These are phyloP conservation scores for Lottia gigantea DNA, from an alignment of 2,888 invertebrate genomes.

Conservation along the genomic window DNA sequence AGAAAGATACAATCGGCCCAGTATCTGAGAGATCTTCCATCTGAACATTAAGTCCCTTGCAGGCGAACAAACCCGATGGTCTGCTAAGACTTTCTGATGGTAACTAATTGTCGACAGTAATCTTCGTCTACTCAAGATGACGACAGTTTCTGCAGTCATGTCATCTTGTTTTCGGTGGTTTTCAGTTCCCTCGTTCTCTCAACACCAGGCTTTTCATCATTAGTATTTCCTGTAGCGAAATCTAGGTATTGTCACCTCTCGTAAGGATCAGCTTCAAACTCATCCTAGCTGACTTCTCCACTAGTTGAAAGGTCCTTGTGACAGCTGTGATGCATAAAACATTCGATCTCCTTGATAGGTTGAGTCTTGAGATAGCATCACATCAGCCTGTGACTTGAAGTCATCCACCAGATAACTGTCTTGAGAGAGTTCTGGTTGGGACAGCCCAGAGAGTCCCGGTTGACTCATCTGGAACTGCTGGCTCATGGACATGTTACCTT, in stretches of 20 bases:
- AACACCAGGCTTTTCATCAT: too few species aligned
- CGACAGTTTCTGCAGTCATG: too few species aligned
- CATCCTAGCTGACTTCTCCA: background rate
- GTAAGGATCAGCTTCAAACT: too few species aligned
- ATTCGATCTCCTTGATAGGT: slow-evolving; percentile 79
- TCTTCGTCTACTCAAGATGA: too few species aligned
- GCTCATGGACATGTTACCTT: slow-evolving; percentile 68
- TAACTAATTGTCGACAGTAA: background rate
- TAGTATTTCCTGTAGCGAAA: too few species aligned
- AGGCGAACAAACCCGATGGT: background rate
- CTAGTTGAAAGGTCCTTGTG: slow-evolving; percentile 68
- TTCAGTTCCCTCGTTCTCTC: too few species aligned
- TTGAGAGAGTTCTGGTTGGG: slow-evolving; percentile 76
- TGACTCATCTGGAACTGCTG: slow-evolving; percentile 71
- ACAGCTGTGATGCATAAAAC: slow-evolving; percentile 66
- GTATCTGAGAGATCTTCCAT: background rate
- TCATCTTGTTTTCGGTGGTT: too few species aligned
- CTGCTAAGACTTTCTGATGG: background rate
- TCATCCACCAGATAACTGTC: slow-evolving; percentile 85
- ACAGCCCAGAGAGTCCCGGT: slow-evolving; percentile 72
- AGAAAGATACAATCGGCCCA: slow-evolving; percentile 19
- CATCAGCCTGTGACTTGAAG: slow-evolving; percentile 94
- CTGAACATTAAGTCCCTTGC: background rate
- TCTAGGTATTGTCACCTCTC: too few species aligned
- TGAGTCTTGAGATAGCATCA: slow-evolving; percentile 91